phyloP scores from a whole-genome alignment of 2,888 invertebrate genomes.

The Lepidochitona cinerea region DNA sequence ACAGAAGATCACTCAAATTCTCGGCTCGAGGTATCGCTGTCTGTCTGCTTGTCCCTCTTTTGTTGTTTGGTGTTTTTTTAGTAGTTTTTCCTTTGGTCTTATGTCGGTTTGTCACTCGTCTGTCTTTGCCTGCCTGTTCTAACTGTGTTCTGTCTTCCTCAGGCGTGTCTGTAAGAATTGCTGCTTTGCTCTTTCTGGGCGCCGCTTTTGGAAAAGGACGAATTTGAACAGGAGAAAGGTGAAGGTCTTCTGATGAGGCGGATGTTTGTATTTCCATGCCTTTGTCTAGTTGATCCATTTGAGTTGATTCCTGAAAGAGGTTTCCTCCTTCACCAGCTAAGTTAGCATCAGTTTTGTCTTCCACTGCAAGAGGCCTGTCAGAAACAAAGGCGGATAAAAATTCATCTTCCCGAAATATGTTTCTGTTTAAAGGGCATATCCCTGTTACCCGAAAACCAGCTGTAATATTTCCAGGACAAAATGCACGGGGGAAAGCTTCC shows the following conservation, averaged over 20 bases:
- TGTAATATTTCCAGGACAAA: constrained; percentile 62
- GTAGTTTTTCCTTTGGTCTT: neutral
- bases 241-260: too few relatives aligned
- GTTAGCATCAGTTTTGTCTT: too few relatives aligned
- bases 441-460: constrained; percentile 63
- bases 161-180: neutral
- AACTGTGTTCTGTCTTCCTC: neutral
- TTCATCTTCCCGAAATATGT: neutral
- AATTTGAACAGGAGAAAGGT: neutral
- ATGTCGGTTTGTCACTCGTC: neutral
- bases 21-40: neutral
- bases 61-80: neutral
- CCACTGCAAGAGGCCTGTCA: too few relatives aligned
- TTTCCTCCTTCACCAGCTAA: too few relatives aligned
- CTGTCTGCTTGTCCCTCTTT: neutral
- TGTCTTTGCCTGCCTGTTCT: neutral
- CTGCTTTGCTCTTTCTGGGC: neutral
- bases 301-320: too few relatives aligned
- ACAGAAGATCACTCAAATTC: neutral
- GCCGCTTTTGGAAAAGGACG: neutral
- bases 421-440: constrained; percentile 57
- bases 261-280: too few relatives aligned
- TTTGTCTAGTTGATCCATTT: too few relatives aligned
- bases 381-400: constrained; percentile 14
- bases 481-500: neutral